phyloP scores from a whole-genome alignment of 2,888 invertebrate species.

The Brenthis hecate region DNA sequence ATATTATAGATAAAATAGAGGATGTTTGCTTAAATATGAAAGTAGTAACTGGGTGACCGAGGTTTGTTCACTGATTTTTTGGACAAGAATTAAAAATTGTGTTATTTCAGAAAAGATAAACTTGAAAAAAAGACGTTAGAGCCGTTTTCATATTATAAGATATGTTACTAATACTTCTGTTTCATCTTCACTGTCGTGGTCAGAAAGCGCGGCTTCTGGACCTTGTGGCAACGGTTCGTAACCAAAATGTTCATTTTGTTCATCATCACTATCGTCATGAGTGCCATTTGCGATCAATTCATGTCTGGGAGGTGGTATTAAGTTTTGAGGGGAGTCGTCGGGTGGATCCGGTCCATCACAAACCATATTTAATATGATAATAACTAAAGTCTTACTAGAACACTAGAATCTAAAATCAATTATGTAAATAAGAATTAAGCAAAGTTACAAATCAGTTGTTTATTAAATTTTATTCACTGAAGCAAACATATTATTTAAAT shows the following conservation, averaged over 20 bases:
- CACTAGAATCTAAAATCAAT: not conserved
- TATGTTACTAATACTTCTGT: constrained; percentile 45
- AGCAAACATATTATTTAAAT: too few species aligned
- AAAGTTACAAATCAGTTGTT: too few species aligned
- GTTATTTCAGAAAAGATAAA: too few species aligned
- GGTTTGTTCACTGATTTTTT: too few species aligned
- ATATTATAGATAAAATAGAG: not conserved
- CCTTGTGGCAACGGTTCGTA: constrained; percentile 80
- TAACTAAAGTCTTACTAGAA: not conserved
- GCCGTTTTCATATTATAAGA: too few species aligned
- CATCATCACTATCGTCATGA: constrained; percentile 78
- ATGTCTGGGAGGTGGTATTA: constrained; percentile 67
- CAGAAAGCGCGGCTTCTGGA: constrained; percentile 60
- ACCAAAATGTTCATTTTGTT: constrained; percentile 76
- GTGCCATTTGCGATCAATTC: constrained; percentile 63
- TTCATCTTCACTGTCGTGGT: constrained; percentile 61
- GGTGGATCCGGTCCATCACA: constrained; percentile 77
- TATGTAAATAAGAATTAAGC: not conserved
- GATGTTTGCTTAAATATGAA: too few species aligned
- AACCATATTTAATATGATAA: constrained; percentile 56
- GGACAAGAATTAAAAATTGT: too few species aligned
- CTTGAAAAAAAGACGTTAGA: too few species aligned
- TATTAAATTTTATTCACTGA: too few species aligned
- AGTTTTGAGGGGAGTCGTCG: constrained; percentile 67
- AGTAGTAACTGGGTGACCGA: too few species aligned